Evolutionary conservation across 2,113 vertebrate genomes (phyloP), one percentile per base, ranked within the genome.

Genomic region (Callaeas wilsoni): DNA sequence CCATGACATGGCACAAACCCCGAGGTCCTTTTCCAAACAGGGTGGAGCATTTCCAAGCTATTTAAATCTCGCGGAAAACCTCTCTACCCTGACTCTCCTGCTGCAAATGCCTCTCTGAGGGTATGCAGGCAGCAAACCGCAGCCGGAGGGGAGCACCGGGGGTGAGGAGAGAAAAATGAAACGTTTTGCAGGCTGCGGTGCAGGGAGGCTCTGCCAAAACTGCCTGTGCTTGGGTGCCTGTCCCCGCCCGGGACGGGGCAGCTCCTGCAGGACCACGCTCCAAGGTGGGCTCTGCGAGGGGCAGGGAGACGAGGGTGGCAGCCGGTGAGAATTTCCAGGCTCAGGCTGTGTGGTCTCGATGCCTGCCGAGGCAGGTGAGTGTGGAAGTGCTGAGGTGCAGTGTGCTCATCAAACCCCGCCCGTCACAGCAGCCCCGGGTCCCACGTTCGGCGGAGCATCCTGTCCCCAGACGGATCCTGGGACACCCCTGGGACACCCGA

Each of bases 381-480:
- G 35, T n/a, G 77, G 30, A 46, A 55, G 11, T 7, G 85, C 47
- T 56, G 35, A 52, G 69, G 60, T 2, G 21, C 8, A 8, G 7
- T 1, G n/a, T 22, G 35, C 39, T 56, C 55, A 35, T 33, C 79
- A 26, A 30, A 22, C 6, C 55, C 1, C 4, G 50, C 4, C 21
- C 25, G 60, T 13, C 70, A 33, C 68, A 37, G 16, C 8, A 18
- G 8, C 17, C 55, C 35, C 1, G 1, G 39, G 57, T 2, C 13
- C 65, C 25, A 10, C 7, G 8, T 37, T 39, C 16, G 11, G 49
- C 0, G 0, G 26, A 13, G 17, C 13, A 33, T 15, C 47, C 19
- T 27, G 42, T 64, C 29, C 47, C 46, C 73, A 7, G 41, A 21
- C 16, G n/a, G n/a, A n/a, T n/a, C 29, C 55, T 14, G 56, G 7